Conservation (phyloP, 2,888 invertebrate genomes). For the Watsonalla cultraria region DNA sequence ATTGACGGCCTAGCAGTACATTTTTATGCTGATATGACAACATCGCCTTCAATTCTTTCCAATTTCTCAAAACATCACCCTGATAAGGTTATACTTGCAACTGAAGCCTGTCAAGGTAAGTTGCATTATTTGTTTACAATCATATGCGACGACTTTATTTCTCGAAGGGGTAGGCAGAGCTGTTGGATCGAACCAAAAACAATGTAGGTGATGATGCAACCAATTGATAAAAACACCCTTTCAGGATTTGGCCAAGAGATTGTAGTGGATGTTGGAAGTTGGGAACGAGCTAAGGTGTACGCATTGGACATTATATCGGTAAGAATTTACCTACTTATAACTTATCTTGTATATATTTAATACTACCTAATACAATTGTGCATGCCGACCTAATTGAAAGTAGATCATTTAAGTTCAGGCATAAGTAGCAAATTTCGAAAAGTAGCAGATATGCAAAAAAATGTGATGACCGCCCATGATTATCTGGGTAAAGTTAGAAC, state of each 20-base stretch:
- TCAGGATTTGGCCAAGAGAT: slow-evolving; percentile 68
- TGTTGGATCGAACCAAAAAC: too few relatives aligned
- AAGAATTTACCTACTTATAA: slow-evolving; percentile 13
- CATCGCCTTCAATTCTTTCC: slow-evolving; percentile 72
- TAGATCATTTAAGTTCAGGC: too few relatives aligned
- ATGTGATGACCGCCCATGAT: too few relatives aligned
- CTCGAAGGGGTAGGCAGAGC: too few relatives aligned
- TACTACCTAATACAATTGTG: too few relatives aligned
- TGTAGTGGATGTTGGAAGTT: slow-evolving; percentile 65
- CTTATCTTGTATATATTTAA: too few relatives aligned
- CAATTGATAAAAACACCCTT: not conserved
- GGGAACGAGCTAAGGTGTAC: slow-evolving; percentile 82
- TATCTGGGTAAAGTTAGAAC: too few relatives aligned
- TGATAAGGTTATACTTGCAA: slow-evolving; percentile 82
- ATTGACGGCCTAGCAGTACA: slow-evolving; percentile 86
- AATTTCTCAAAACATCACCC: slow-evolving; percentile 76
- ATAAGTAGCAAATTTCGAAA: too few relatives aligned
- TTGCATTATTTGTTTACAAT: slow-evolving; percentile 1
- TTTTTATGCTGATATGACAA: slow-evolving; percentile 83
- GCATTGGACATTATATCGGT: slow-evolving; percentile 80
- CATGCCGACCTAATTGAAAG: too few relatives aligned
- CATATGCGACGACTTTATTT: too few relatives aligned
- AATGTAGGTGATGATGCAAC: too few relatives aligned
- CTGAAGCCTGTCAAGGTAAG: slow-evolving; percentile 84
- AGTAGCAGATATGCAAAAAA: too few relatives aligned